A percentile compares a stretch with the other conserved stretches of the same genome.
Evolutionary conservation across 2,797 vertebrate species (phyloP).

Genomic region (Tauraco hartlaubi): DNA sequence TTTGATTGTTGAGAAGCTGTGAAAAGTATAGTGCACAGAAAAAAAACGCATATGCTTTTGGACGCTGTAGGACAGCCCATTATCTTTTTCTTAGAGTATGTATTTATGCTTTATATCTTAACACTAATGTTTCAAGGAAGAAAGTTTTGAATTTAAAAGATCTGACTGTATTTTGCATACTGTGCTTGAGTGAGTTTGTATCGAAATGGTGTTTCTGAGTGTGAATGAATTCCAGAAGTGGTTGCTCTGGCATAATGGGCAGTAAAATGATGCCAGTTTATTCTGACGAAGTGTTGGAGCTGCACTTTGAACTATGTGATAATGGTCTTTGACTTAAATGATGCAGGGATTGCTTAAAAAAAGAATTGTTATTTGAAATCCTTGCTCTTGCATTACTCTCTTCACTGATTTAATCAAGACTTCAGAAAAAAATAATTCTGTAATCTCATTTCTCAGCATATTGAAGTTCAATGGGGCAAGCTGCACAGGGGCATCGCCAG

Average conservation of each 20-base stretch:
- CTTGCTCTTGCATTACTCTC: neutral
- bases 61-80: neutral
- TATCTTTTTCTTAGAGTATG: neutral
- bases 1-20: neutral
- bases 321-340: neutral
- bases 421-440: neutral
- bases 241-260: neutral
- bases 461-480: neutral
- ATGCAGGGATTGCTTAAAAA: neutral
- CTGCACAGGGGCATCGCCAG: neutral
- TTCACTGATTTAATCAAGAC: neutral
- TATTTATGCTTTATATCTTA: neutral
- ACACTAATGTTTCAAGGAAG: neutral
- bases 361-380: neutral
- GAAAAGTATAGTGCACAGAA: neutral
- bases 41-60: neutral
- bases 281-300: neutral
- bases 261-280: neutral
- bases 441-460: neutral
- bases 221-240: neutral
- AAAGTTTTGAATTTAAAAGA: neutral
- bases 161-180: neutral
- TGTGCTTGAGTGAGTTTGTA: rapidly evolving
- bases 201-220: neutral
- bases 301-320: neutral